Percentiles rank a stretch among this genome's conserved stretches.
Conservation (phyloP, 2,888 invertebrate genomes). For the Leptinotarsa haldemani region DNA sequence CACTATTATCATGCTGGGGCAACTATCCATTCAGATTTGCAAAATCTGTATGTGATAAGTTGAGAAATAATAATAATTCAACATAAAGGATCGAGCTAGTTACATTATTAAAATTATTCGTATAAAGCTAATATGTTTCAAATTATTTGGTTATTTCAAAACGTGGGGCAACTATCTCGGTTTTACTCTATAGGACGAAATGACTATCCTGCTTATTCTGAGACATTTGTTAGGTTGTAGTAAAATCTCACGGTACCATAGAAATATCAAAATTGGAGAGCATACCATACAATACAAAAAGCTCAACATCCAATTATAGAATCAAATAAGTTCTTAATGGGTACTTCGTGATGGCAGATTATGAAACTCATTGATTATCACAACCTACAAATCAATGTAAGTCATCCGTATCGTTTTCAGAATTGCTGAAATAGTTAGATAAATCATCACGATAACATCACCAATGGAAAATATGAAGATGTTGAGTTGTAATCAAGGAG, state of each 20-base stretch:
- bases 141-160: no score
- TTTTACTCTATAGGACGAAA: no score
- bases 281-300: neutral
- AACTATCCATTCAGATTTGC: no score
- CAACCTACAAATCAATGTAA: constrained; percentile 21
- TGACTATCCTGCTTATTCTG: no score
- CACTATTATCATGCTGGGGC: no score
- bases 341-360: constrained; percentile 20
- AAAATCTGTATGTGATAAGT: no score
- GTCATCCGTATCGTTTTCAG: constrained; percentile 27
- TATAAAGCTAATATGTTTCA: no score
- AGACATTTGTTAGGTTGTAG: no score
- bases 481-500: neutral
- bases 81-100: no score
- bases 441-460: constrained; percentile 10
- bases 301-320: neutral
- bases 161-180: no score
- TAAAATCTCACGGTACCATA: neutral
- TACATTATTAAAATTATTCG: no score
- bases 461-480: neutral
- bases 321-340: neutral
- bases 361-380: constrained; percentile 27
- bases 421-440: constrained; percentile 16
- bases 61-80: no score
- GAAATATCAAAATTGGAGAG: neutral